Base-by-base conservation (phyloP, 2,113 vertebrate species). In the Hippoglossus stenolepis region DNA sequence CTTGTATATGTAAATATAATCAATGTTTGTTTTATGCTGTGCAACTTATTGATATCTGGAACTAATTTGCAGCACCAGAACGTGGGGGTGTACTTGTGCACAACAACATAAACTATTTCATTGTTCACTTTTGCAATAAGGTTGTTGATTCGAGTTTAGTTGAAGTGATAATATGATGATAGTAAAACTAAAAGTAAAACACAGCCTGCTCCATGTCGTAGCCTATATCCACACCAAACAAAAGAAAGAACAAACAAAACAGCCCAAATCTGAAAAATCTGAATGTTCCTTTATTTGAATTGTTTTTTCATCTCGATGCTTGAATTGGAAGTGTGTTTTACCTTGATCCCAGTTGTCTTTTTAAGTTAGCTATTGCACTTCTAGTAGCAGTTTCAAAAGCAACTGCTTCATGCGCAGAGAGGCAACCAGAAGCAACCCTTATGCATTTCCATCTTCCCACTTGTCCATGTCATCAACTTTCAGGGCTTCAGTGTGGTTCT, bases 401-500 rank as follows among this genome's bases (percentile, higher is more conserved):
- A 38, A 38, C 43, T 45, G 13, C 11, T 45, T 45, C 12, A 4
- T 15, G 43, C 43, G 43, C 43, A 45, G 14, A 45, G 14, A 45
- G 43, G 4, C 43, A 45, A 13, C 43, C 13, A 12, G 43, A 15
- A 45, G 3, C 43, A 45, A 9, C 35, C 35, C 8, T 38, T 8
- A 10, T 45, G 43, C 12, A 45, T 45, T 45, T 45, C 14, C 14
- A 15, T 45, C 43, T 45, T 45, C 43, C 43, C 11, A 45, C 26
- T 67, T 70, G 53, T 72, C 66, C 65, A 10, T 61, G 31, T 63
- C 72, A 73, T 40, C 31, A 51, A 60, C 66, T 82, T 45, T 45
- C 31, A 59, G 62, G 76, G 69, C 62, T 73, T 60, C 60, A 79
- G 53, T 63, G 75, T 74, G 58, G 15, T 47, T 70, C 49, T 65